A percentile compares a stretch with the other conserved stretches of the same genome.
Evolutionary conservation across 2,888 invertebrate species (phyloP).

Genomic region (Myopa testacea): DNA sequence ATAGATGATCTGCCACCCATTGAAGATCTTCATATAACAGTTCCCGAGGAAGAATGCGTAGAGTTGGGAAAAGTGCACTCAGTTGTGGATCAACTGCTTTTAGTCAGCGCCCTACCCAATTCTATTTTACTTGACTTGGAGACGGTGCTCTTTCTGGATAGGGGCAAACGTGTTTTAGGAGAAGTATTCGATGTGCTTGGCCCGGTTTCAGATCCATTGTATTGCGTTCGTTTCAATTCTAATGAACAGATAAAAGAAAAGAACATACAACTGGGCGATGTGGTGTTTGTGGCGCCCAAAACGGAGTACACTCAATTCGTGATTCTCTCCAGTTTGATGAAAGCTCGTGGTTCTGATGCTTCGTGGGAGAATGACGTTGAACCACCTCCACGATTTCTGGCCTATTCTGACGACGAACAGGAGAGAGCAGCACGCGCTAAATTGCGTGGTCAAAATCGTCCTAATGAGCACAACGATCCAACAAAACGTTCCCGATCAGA

Average conservation of each 20-base stretch:
- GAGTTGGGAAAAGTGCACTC: slow-evolving; percentile 80
- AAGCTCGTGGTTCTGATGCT: slow-evolving; percentile 87
- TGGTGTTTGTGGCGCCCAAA: slow-evolving; percentile 86
- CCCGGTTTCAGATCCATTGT: slow-evolving; percentile 84
- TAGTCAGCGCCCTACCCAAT: slow-evolving; percentile 76
- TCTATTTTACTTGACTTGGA: slow-evolving; percentile 87
- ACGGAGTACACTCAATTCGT: slow-evolving; percentile 81
- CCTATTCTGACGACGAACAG: slow-evolving; percentile 91
- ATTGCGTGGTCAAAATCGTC: slow-evolving; percentile 59
- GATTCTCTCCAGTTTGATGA: slow-evolving; percentile 78
- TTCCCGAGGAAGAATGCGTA: slow-evolving; percentile 80
- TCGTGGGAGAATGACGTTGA: slow-evolving; percentile 88
- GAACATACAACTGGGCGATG: slow-evolving; percentile 76
- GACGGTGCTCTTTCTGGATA: slow-evolving; percentile 86
- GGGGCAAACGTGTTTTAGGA: slow-evolving; percentile 77
- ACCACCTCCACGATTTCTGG: slow-evolving; percentile 77
- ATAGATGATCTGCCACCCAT: slow-evolving; percentile 84
- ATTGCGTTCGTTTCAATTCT: slow-evolving; percentile 91
- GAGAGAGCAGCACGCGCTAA: slow-evolving; percentile 73
- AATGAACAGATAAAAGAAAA: slow-evolving; percentile 78
- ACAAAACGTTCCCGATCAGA: slow-evolving; percentile 47
- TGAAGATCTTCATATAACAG: slow-evolving; percentile 81
- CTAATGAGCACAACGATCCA: slow-evolving; percentile 49
- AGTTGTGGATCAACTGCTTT: slow-evolving; percentile 81
- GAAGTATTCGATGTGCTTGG: slow-evolving; percentile 94